phyloP scores from a whole-genome alignment of 1,140 invertebrate genomes.

The Bombus balteatus region DNA sequence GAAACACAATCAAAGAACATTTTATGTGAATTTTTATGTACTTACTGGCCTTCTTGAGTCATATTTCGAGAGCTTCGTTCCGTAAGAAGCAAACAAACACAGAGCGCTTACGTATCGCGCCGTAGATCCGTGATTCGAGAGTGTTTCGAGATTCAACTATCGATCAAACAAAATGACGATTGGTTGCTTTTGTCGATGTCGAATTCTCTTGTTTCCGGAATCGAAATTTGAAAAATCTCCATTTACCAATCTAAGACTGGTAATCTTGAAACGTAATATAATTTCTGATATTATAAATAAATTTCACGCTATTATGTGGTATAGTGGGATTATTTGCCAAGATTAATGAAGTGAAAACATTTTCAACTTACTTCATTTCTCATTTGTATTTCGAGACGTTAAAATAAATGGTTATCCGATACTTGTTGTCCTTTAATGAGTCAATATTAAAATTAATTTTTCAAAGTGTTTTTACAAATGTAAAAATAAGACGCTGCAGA shows the following conservation, averaged over 20 bases:
- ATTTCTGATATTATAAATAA: background rate
- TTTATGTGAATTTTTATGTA: constrained; percentile 50
- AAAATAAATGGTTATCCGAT: background rate
- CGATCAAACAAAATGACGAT: constrained; percentile 57
- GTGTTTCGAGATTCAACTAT: constrained; percentile 68
- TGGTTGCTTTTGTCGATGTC: constrained; percentile 13
- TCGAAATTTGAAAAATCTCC: constrained; percentile 32
- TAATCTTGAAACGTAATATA: background rate
- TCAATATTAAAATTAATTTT: background rate
- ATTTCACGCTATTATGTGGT: background rate
- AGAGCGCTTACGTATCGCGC: constrained; percentile 67
- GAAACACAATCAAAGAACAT: background rate
- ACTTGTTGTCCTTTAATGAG: background rate
- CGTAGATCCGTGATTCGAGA: constrained; percentile 64
- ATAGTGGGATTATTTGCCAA: background rate
- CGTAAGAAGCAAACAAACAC: constrained; percentile 73
- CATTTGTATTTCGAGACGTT: background rate
- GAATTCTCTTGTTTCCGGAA: constrained; percentile 32
- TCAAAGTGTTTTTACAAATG: background rate
- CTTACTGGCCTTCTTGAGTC: constrained; percentile 81
- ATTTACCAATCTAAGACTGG: background rate
- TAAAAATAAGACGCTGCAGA: background rate
- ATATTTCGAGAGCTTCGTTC: constrained; percentile 70
- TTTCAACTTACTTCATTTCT: background rate
- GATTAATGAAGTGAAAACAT: background rate